These are phyloP conservation scores for Seira musarum DNA, from an alignment of 2,888 invertebrate genomes.

Conservation along the genomic window DNA sequence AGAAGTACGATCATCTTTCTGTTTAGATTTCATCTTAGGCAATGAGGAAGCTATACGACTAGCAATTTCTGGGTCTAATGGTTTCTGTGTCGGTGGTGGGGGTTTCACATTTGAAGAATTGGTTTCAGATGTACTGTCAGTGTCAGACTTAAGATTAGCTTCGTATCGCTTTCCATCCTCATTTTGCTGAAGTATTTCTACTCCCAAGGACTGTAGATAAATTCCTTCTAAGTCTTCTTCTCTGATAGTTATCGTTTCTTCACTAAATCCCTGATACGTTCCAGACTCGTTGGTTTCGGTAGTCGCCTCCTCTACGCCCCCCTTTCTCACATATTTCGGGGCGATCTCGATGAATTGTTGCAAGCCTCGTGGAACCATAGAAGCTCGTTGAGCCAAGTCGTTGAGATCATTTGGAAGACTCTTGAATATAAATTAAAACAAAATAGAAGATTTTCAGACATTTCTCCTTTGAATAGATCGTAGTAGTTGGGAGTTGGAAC, in stretches of 20 bases:
- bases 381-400: slow-evolving; percentile 76
- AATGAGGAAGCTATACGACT: slow-evolving; percentile 13
- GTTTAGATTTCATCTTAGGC: neutral
- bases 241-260: slow-evolving; percentile 64
- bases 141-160: neutral
- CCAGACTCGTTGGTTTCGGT: neutral
- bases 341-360: slow-evolving; percentile 75
- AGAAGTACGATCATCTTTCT: too few relatives aligned
- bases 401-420: slow-evolving; percentile 52
- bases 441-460: slow-evolving; percentile 13
- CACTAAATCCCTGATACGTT: slow-evolving; percentile 29
- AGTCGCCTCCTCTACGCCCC: neutral
- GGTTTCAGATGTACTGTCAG: neutral
- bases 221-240: slow-evolving; percentile 68
- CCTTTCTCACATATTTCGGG: slow-evolving; percentile 39
- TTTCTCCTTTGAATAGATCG: too few relatives aligned
- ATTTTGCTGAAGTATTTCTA: slow-evolving; percentile 65
- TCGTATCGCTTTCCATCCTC: slow-evolving; percentile 61
- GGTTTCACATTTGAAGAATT: neutral
- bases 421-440: slow-evolving; percentile 33
- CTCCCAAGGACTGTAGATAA: slow-evolving; percentile 66
- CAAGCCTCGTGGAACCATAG: slow-evolving; percentile 82
- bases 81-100: neutral
- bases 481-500: too few relatives aligned
- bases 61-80: slow-evolving; percentile 28